Evolutionary conservation across 1,140 invertebrate species (phyloP).

Genomic region (Mactra quadrangularis): DNA sequence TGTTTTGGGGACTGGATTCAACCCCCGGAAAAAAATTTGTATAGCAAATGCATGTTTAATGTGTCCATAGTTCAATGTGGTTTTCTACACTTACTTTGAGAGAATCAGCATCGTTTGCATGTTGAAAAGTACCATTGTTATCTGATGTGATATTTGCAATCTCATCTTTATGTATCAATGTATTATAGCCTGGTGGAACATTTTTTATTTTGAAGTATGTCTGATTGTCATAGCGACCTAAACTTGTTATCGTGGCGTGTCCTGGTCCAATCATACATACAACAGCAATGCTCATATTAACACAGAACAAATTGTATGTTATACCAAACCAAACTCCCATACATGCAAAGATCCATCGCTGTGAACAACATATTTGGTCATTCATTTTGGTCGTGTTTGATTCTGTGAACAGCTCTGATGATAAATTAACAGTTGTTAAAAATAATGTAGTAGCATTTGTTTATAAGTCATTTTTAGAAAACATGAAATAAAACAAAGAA

Average conservation of each 20-base stretch:
- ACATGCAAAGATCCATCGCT: not conserved
- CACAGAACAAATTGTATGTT: not conserved
- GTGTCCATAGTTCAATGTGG: too few species aligned
- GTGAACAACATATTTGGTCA: not conserved
- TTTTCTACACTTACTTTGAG: not conserved
- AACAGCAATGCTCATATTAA: constrained; percentile 19
- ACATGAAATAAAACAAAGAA: too few species aligned
- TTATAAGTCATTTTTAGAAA: too few species aligned
- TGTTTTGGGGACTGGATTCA: too few species aligned
- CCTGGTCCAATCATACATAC: constrained; percentile 1
- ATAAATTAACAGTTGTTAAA: too few species aligned
- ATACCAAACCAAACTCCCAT: constrained; percentile 5
- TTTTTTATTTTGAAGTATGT: too few species aligned
- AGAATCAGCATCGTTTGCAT: not conserved
- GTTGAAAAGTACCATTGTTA: not conserved
- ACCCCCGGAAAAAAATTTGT: too few species aligned
- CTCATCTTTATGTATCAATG: not conserved
- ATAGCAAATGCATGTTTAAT: too few species aligned
- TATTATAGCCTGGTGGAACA: not conserved
- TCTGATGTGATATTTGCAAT: not conserved
- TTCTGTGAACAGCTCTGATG: too few species aligned
- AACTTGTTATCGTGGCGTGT: not conserved
- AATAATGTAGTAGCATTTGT: too few species aligned
- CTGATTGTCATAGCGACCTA: too few species aligned
- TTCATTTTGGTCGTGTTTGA: too few species aligned